Percentiles rank a stretch among this genome's conserved stretches.
phyloP scores from a whole-genome alignment of 2,113 vertebrate species.

The Pygoscelis adeliae region DNA sequence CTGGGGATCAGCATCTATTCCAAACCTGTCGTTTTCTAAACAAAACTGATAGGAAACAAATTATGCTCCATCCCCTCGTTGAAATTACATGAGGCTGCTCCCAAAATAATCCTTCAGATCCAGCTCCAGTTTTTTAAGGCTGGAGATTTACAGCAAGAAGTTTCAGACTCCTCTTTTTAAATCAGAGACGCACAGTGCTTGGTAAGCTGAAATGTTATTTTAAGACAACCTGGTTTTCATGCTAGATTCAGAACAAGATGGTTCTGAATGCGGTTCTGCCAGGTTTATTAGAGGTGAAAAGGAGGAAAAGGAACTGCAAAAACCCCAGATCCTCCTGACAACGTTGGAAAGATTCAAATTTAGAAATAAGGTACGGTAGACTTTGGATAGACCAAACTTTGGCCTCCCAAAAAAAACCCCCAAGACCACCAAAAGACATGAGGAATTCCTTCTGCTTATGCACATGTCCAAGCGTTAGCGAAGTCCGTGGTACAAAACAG shows the following conservation, averaged over 20 bases:
- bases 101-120: background rate
- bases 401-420: background rate
- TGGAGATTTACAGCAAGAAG: background rate
- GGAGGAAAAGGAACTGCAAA: background rate
- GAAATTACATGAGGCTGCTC: background rate
- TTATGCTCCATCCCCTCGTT: too few species aligned
- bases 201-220: too few species aligned
- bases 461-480: accelerated
- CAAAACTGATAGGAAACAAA: background rate
- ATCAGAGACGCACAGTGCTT: background rate
- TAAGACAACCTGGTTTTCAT: background rate
- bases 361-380: too few species aligned
- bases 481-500: background rate
- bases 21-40: background rate
- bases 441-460: background rate
- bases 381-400: background rate
- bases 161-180: background rate
- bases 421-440: background rate
- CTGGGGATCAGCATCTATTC: background rate
- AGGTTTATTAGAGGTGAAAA: background rate
- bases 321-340: background rate
- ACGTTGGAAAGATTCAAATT: background rate
- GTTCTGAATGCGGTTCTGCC: accelerated
- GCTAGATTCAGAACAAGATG: background rate
- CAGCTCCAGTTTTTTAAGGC: background rate